Conservation (phyloP, 2,888 invertebrate genomes). For the Auanema freiburgensis region DNA sequence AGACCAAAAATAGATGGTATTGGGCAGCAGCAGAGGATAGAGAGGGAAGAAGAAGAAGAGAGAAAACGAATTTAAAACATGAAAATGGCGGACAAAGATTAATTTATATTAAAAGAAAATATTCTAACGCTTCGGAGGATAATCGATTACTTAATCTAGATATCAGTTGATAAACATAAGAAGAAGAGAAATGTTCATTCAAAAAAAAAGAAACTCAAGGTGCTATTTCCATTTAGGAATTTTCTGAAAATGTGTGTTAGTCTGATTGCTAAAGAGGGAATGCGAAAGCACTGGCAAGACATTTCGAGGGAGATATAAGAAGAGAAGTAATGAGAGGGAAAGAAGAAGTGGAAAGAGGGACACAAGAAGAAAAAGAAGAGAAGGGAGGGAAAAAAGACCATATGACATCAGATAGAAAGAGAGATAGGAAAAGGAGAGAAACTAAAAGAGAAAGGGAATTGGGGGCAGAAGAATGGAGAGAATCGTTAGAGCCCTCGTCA, state of each 20-base stretch:
- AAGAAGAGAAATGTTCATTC: not conserved
- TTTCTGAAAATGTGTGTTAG: not conserved
- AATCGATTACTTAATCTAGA: too few species aligned
- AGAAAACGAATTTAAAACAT: too few species aligned
- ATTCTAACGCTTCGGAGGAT: too few species aligned
- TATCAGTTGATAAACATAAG: not conserved
- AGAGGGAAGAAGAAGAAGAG: too few species aligned
- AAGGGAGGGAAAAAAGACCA: not conserved
- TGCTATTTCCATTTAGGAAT: conserved; percentile 1
- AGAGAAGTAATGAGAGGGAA: not conserved
- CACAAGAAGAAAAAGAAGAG: conserved; percentile 1
- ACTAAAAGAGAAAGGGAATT: conserved; percentile 8
- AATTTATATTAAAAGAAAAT: too few species aligned
- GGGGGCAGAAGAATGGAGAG: conserved; percentile 8
- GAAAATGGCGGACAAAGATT: too few species aligned
- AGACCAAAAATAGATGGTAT: too few species aligned
- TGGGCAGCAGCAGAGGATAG: too few species aligned
- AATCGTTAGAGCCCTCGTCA: not conserved
- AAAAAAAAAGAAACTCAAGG: not conserved
- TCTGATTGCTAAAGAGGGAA: conserved; percentile 2
- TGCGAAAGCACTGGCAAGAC: conserved; percentile 2
- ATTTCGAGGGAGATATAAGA: not conserved
- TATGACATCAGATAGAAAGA: conserved; percentile 8
- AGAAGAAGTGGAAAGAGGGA: conserved; percentile 5
- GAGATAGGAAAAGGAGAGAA: conserved; percentile 1